A percentile compares a stretch with the other conserved stretches of the same genome.
Conservation (phyloP, 2,888 invertebrate species). For the Rhagonycha fulva region DNA sequence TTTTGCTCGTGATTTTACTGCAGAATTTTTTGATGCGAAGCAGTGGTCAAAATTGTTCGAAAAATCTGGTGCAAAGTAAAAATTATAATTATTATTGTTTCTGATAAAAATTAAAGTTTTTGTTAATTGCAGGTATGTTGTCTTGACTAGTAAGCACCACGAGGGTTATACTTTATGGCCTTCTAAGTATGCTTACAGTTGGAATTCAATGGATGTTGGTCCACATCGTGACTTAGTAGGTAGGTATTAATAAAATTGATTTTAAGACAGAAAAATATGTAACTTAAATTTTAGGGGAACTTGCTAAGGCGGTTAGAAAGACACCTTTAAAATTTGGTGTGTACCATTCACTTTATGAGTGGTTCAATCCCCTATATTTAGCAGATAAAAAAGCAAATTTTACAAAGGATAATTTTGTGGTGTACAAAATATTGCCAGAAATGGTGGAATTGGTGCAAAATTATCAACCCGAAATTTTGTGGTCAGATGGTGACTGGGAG, state of each 20-base stretch:
- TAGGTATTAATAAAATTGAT: conserved; percentile 44
- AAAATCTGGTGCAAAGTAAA: conserved; percentile 83
- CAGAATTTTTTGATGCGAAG: conserved; percentile 84
- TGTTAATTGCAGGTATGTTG: conserved; percentile 67
- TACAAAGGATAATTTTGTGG: conserved; percentile 67
- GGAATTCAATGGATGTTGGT: conserved; percentile 81
- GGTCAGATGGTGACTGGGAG: conserved; percentile 97
- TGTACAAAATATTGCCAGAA: conserved; percentile 78
- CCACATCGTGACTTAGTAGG: conserved; percentile 78
- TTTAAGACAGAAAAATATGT: not conserved
- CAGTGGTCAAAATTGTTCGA: conserved; percentile 84
- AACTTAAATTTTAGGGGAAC: conserved; percentile 59
- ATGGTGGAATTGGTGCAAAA: conserved; percentile 73
- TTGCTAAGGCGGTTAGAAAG: conserved; percentile 68
- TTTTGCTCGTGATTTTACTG: conserved; percentile 86
- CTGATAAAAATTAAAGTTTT: not conserved
- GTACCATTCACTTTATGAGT: conserved; percentile 86
- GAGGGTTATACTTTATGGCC: conserved; percentile 85
- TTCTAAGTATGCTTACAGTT: conserved; percentile 77
- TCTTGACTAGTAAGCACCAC: conserved; percentile 84
- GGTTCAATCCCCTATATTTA: conserved; percentile 83
- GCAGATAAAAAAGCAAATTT: conserved; percentile 70
- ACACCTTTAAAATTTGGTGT: conserved; percentile 75
- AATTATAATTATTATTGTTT: not conserved
- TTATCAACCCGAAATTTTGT: conserved; percentile 78